These are phyloP conservation scores for Gopherus flavomarginatus DNA, from an alignment of 2,113 vertebrate species.

Conservation along the genomic window DNA sequence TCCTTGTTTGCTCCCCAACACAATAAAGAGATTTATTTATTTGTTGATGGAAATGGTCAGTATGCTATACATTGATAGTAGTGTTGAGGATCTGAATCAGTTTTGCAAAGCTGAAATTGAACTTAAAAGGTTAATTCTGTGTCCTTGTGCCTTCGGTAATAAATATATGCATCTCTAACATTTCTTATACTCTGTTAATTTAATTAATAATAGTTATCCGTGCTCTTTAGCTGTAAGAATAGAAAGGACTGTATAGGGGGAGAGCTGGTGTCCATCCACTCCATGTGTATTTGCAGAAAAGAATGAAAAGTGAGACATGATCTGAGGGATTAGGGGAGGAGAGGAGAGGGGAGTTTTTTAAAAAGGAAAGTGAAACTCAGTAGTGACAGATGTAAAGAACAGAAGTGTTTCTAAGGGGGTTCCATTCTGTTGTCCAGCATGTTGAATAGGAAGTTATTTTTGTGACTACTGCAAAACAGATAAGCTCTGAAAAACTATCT, in stretches of 20 bases:
- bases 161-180: background rate
- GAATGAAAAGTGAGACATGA: background rate
- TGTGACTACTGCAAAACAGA: background rate
- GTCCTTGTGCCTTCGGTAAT: constrained; percentile 12
- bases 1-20: background rate
- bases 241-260: background rate
- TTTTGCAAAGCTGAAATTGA: background rate
- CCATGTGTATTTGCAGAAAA: background rate
- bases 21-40: constrained; percentile 17
- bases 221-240: background rate
- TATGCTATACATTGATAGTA: background rate
- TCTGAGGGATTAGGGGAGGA: background rate
- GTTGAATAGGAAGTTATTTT: background rate
- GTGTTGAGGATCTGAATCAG: background rate
- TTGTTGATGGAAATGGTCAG: background rate
- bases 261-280: background rate
- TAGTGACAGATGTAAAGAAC: background rate
- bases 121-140: background rate
- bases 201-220: background rate
- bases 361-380: background rate
- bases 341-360: background rate
- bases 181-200: background rate
- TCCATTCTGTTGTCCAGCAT: background rate
- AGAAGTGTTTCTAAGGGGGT: background rate
- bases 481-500: background rate